Evolutionary conservation across 53 echinoderm and acorn worm species (phyloP), one percentile per base, ranked within the genome.

Genomic region (Temnopleurus reevesii): DNA sequence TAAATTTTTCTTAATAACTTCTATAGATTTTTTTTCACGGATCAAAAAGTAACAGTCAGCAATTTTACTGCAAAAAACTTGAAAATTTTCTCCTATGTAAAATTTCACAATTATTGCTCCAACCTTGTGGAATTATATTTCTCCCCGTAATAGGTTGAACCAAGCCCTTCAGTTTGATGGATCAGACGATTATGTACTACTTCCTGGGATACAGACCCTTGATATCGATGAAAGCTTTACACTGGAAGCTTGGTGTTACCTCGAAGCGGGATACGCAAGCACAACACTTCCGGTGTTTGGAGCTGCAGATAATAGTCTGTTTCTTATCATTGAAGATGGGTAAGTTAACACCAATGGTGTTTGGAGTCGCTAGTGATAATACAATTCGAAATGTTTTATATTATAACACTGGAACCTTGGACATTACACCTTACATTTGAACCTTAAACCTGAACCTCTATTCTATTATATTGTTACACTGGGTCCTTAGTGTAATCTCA

Each of bases 111-210:
- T n/a, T n/a, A n/a, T n/a, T n/a, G n/a, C n/a, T n/a, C n/a, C n/a
- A n/a, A n/a, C n/a, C n/a, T n/a, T n/a, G n/a, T n/a, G n/a, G n/a
- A n/a, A n/a, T n/a, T n/a, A n/a, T n/a, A n/a, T n/a, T n/a, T n/a
- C n/a, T n/a, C n/a, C n/a, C n/a, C n/a, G 27, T 77, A 24, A 27
- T 79, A 97, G 97, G 36, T 86, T 94, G 4, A 97, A 97, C 76
- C 97, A 97, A 64, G 97, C 97, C 1, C 83, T 97, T 31, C 46
- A 92, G 81, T 94, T 97, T 54, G 97, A 97, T 90, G 97, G 97
- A 1, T 33, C 59, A 0, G 94, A 97, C 92, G 97, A 95, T 55
- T 92, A 94, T 77, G 97, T 97, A 18, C 77, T 91, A 31, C 89
- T 97, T n/a, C 91, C 95, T 13, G 90, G 89, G 7, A 45, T 97